Percentiles rank a stretch among this genome's conserved stretches.
Conservation (phyloP, 2,113 vertebrate genomes). For the Cebus imitator region DNA sequence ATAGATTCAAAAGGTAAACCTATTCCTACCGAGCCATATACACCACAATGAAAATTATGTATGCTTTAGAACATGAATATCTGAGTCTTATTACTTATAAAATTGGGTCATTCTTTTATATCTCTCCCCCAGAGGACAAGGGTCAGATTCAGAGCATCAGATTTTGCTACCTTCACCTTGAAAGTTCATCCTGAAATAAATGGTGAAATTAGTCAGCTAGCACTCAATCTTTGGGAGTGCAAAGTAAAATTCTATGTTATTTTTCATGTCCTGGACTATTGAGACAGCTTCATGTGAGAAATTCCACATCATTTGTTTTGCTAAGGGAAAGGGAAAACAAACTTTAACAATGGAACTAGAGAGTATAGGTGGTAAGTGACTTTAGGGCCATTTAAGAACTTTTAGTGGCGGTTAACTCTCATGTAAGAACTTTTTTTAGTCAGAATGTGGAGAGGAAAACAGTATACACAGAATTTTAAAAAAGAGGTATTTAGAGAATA, state of each 20-base stretch:
- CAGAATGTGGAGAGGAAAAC: slow-evolving; percentile 1
- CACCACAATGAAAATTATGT: not conserved
- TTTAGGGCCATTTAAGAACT: not conserved
- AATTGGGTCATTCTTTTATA: not conserved
- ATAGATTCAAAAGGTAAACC: slow-evolving; percentile 17
- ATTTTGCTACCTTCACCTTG: not conserved
- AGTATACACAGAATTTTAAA: not conserved
- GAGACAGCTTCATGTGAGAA: not conserved
- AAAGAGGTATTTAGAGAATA: not conserved
- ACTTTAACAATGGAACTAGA: not conserved
- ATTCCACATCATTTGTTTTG: not conserved
- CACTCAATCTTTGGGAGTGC: not conserved
- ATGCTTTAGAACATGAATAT: not conserved
- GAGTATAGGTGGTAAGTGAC: not conserved
- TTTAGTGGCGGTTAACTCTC: not conserved
- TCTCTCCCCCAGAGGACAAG: not conserved
- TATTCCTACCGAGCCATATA: not conserved
- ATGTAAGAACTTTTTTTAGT: not conserved
- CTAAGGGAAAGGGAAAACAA: not conserved
- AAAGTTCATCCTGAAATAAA: slow-evolving; percentile 16
- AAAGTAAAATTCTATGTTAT: not conserved
- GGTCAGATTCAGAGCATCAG: not conserved
- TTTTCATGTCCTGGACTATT: not conserved
- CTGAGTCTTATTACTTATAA: not conserved
- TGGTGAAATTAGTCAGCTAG: not conserved